Conservation (phyloP, 2,888 invertebrate genomes). For the Phengaris arion region DNA sequence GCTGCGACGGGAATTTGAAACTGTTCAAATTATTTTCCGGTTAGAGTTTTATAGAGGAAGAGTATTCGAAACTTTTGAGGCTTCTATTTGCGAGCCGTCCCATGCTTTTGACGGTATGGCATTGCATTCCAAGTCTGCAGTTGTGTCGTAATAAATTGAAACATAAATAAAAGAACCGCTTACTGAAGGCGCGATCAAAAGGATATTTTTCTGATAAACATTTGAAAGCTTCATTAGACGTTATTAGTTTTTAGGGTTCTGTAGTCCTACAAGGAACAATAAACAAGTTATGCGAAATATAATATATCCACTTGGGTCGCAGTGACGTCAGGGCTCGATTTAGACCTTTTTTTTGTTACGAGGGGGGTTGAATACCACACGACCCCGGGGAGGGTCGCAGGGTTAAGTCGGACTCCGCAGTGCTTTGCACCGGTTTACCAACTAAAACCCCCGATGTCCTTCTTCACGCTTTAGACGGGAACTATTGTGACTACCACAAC, state of each 20-base stretch:
- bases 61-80: conserved; percentile 34
- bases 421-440: too few relatives aligned
- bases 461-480: too few relatives aligned
- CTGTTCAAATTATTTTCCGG: conserved; percentile 34
- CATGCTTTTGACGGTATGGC: conserved; percentile 51
- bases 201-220: conserved; percentile 34
- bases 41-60: conserved; percentile 30
- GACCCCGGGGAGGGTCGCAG: too few relatives aligned
- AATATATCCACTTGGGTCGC: too few relatives aligned
- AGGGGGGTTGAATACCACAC: too few relatives aligned
- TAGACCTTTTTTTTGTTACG: too few relatives aligned
- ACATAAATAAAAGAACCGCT: conserved; percentile 49
- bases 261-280: too few relatives aligned
- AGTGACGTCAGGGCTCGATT: too few relatives aligned
- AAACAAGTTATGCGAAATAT: too few relatives aligned
- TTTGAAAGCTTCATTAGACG: conserved; percentile 10
- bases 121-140: conserved; percentile 44
- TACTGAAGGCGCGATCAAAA: conserved; percentile 32
- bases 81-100: conserved; percentile 50
- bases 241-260: background rate
- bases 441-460: too few relatives aligned
- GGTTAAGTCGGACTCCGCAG: too few relatives aligned
- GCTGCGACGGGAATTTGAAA: conserved; percentile 30
- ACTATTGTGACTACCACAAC: too few relatives aligned
- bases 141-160: conserved; percentile 49